Percentiles rank a stretch among this genome's conserved stretches.
Conservation (phyloP, 1,140 invertebrate species). For the Lepidostoma basale region DNA sequence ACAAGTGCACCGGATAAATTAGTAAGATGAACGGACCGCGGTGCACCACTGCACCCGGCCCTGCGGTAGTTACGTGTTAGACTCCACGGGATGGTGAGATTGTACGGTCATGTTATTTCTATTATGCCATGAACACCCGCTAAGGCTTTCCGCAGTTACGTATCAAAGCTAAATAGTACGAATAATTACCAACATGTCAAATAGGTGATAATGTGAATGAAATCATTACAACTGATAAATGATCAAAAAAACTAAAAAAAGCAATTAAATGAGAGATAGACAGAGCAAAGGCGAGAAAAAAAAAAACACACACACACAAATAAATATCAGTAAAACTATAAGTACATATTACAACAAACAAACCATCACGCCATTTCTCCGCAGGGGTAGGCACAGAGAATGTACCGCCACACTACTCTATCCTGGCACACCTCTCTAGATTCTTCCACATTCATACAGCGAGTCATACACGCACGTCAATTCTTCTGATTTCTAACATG, state of each 20-base stretch:
- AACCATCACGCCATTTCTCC: too few species aligned
- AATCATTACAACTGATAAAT: neutral
- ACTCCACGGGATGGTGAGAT: neutral
- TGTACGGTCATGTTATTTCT: slow-evolving; percentile 29
- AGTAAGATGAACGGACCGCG: slow-evolving; percentile 1
- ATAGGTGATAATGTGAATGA: neutral
- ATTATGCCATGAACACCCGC: slow-evolving; percentile 42
- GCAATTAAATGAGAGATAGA: neutral
- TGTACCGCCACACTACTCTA: too few species aligned
- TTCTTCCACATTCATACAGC: too few species aligned
- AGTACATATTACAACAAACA: too few species aligned
- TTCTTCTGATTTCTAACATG: too few species aligned
- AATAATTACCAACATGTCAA: slow-evolving; percentile 10
- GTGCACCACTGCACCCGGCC: slow-evolving; percentile 12
- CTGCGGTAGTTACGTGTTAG: neutral
- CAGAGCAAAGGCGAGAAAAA: neutral
- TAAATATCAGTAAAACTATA: too few species aligned
- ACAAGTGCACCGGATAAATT: slow-evolving; percentile 17
- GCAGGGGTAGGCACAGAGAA: too few species aligned
- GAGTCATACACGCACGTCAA: too few species aligned
- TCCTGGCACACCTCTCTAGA: too few species aligned
- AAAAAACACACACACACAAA: neutral
- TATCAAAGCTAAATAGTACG: neutral
- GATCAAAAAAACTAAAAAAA: neutral
- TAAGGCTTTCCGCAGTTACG: slow-evolving; percentile 25